phyloP scores from a whole-genome alignment of 1,140 invertebrate genomes.

The Diploscapter pachys region DNA sequence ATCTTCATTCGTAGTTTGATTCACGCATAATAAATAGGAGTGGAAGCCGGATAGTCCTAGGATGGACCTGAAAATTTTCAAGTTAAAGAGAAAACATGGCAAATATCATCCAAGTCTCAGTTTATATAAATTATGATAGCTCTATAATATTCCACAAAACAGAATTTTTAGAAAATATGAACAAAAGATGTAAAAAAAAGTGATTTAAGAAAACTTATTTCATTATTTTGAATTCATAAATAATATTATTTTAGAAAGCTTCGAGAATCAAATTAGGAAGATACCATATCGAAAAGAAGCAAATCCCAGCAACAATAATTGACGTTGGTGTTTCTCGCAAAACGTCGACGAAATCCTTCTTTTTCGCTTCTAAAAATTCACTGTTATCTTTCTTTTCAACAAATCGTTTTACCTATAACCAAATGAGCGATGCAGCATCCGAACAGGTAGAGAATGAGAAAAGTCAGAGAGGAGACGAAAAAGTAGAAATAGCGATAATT shows the following conservation, averaged over 20 bases:
- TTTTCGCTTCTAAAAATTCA: constrained; percentile 59
- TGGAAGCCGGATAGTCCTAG: constrained; percentile 94
- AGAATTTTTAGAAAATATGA: too few relatives aligned
- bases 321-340: constrained; percentile 48
- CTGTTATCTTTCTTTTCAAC: background rate
- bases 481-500: constrained; percentile 98
- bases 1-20: constrained; percentile 98
- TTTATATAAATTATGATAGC: background rate
- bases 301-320: constrained; percentile 83
- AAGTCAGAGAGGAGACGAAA: constrained; percentile 92
- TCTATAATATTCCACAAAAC: background rate
- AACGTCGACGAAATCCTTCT: constrained; percentile 46
- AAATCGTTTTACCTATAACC: constrained; percentile 75
- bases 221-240: too few relatives aligned
- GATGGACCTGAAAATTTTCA: constrained; percentile 67
- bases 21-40: constrained; percentile 88
- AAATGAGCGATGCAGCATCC: constrained; percentile 89
- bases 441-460: constrained; percentile 94
- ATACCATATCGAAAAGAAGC: constrained; percentile 90
- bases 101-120: background rate
- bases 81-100: background rate
- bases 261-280: too few relatives aligned
- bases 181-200: too few relatives aligned
- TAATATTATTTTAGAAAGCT: too few relatives aligned
- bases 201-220: too few relatives aligned